Evolutionary conservation across 2,113 vertebrate genomes (phyloP).

Genomic region (Antigone vipio): DNA sequence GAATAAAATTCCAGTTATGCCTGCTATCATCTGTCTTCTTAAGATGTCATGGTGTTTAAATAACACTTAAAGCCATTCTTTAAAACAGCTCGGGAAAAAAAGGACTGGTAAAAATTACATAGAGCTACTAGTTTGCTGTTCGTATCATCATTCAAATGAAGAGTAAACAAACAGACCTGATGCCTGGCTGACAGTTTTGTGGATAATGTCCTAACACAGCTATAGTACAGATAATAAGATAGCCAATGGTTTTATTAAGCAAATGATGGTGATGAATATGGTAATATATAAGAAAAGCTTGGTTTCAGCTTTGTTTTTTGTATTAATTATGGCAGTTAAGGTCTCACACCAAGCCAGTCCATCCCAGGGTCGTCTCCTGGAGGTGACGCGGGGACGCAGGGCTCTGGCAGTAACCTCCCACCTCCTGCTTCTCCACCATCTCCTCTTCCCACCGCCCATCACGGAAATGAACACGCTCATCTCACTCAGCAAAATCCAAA

Average conservation of each 20-base stretch:
- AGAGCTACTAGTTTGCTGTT: background rate
- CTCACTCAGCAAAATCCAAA: background rate
- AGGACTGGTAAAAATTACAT: background rate
- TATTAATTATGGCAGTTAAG: background rate
- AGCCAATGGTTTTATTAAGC: background rate
- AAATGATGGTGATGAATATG: background rate
- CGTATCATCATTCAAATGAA: background rate
- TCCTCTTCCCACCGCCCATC: background rate
- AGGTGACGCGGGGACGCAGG: background rate
- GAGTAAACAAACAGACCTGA: background rate
- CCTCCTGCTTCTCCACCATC: background rate
- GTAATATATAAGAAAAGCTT: background rate
- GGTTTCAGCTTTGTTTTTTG: background rate
- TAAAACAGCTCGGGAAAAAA: background rate
- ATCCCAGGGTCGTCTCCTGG: background rate
- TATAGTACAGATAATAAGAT: background rate
- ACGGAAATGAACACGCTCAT: background rate
- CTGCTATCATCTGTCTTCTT: background rate
- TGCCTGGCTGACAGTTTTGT: background rate
- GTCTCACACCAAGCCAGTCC: background rate
- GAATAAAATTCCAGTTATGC: constrained; percentile 15
- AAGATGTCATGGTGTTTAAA: background rate
- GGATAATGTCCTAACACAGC: background rate
- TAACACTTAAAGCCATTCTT: background rate
- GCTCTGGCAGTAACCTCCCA: background rate